A percentile compares a stretch with the other conserved stretches of the same genome.
phyloP scores from a whole-genome alignment of 35 echinoderm and acorn worm species.

The Eucidaris tribuloides region DNA sequence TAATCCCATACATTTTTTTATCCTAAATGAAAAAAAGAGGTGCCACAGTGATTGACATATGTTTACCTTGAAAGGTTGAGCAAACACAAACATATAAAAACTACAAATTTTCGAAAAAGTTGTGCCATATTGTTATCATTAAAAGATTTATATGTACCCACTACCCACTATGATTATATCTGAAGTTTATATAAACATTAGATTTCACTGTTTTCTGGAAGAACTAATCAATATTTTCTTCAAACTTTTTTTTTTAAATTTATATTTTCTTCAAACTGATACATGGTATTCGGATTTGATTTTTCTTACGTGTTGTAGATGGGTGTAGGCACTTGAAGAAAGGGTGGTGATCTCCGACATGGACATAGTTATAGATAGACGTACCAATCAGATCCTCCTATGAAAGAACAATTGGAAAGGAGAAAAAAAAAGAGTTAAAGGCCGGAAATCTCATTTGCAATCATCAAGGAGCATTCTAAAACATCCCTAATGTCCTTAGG shows the following conservation, averaged over 20 bases:
- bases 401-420: neutral
- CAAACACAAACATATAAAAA: neutral
- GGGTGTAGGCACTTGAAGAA: slow-evolving; percentile 79
- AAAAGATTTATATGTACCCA: neutral
- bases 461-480: neutral
- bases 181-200: neutral
- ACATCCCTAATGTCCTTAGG: neutral
- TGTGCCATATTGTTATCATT: neutral
- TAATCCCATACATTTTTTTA: no score
- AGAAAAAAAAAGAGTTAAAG: neutral
- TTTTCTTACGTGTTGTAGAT: slow-evolving; percentile 56
- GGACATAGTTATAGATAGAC: slow-evolving; percentile 81
- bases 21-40: no score
- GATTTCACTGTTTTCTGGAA: neutral
- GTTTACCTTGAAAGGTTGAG: no score
- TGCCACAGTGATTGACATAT: no score
- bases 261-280: no score
- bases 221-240: neutral
- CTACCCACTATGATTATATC: neutral
- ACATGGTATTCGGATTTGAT: no score
- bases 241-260: neutral
- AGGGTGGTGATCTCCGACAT: slow-evolving; percentile 83
- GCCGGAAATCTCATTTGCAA: neutral
- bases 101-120: neutral
- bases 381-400: slow-evolving; percentile 94